These are phyloP conservation scores for Theristicus caerulescens DNA, from an alignment of 2,113 vertebrate species.

Conservation along the genomic window DNA sequence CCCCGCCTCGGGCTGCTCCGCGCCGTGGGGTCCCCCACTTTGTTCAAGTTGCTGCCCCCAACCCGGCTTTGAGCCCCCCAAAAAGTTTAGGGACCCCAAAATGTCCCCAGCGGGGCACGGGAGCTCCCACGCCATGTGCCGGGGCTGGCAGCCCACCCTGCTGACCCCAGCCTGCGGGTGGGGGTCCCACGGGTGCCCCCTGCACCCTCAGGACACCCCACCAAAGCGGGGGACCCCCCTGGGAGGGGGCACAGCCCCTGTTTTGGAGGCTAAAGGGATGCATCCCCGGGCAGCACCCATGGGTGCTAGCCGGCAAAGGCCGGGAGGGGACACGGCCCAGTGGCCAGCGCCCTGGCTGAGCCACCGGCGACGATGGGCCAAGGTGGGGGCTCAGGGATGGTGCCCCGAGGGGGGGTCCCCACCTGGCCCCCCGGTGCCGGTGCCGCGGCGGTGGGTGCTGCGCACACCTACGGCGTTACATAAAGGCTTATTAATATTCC, in stretches of 20 bases:
- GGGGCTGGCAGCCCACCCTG: neutral
- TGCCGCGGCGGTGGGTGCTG: neutral
- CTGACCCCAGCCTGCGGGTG: no score
- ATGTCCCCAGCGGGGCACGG: neutral
- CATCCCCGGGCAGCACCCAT: neutral
- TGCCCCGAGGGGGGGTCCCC: neutral
- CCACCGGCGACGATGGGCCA: accelerated
- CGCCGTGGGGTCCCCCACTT: neutral
- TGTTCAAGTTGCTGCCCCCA: neutral
- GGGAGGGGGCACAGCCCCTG: neutral
- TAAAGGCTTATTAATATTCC: neutral
- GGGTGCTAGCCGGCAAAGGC: neutral
- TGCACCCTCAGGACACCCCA: neutral
- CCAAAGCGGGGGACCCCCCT: neutral
- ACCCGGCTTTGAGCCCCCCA: neutral
- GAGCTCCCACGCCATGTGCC: neutral
- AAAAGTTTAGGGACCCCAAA: neutral
- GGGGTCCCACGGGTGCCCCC: neutral
- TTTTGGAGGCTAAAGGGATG: neutral
- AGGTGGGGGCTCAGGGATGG: neutral
- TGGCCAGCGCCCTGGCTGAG: no score
- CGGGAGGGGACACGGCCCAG: neutral
- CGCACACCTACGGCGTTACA: neutral
- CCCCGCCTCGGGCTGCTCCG: neutral
- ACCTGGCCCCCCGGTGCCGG: neutral